Percentiles rank a stretch among this genome's conserved stretches.
phyloP scores from a whole-genome alignment of 2,113 vertebrate species.

The Microcebus jonahi region DNA sequence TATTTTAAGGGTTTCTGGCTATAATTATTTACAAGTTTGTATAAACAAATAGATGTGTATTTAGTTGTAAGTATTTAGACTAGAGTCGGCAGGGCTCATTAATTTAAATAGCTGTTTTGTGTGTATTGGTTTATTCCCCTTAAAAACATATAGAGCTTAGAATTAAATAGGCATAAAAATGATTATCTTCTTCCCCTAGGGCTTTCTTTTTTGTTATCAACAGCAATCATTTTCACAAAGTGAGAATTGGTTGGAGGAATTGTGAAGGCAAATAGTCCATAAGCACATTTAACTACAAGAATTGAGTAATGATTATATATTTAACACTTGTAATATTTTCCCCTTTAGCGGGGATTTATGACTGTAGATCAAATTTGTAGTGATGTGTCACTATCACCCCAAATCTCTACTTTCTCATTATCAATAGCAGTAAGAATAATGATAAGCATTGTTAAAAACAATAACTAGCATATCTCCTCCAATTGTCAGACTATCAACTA shows the following conservation, averaged over 20 bases:
- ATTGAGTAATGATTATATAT: not conserved
- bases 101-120: conserved; percentile 58
- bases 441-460: not conserved
- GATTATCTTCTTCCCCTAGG: conserved; percentile 4
- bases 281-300: not conserved
- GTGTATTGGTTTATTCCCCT: conserved; percentile 15
- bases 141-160: conserved; percentile 45
- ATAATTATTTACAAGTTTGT: conserved; percentile 58
- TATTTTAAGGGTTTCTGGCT: conserved; percentile 16
- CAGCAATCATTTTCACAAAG: conserved; percentile 27
- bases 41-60: not conserved
- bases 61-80: conserved; percentile 39
- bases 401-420: not conserved
- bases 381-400: not conserved
- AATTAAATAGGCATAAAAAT: conserved; percentile 58
- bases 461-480: not conserved
- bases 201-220: conserved; percentile 3
- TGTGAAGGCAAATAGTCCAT: conserved; percentile 14
- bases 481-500: not conserved
- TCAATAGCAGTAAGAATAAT: not conserved
- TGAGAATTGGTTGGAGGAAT: not conserved
- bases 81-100: conserved; percentile 55
- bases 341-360: not conserved
- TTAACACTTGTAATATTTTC: not conserved
- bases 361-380: not conserved